phyloP scores from a whole-genome alignment of 1,140 invertebrate species.

The Lepidurus couesii region DNA sequence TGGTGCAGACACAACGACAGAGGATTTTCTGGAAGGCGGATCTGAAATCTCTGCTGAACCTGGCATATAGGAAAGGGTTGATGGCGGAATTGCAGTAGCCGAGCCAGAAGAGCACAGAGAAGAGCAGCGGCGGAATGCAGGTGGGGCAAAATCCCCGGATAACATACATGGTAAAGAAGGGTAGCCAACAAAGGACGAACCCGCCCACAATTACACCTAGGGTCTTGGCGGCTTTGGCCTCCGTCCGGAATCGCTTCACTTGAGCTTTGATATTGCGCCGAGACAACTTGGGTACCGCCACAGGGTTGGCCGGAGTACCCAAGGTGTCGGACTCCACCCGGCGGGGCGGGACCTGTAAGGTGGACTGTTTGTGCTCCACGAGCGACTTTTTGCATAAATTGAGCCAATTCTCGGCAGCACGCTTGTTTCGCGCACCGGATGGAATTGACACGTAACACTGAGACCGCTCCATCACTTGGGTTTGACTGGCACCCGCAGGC shows the following conservation, averaged over 20 bases:
- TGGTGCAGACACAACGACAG: constrained; percentile 67
- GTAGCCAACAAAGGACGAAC: constrained; percentile 88
- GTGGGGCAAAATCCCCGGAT: constrained; percentile 72
- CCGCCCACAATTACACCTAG: constrained; percentile 82
- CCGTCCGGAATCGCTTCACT: constrained; percentile 78
- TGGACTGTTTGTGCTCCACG: neutral
- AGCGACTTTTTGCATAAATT: constrained; percentile 11
- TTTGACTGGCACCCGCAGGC: constrained; percentile 44
- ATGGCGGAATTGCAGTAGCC: constrained; percentile 95
- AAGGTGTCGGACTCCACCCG: constrained; percentile 28
- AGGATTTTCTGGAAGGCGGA: constrained; percentile 87
- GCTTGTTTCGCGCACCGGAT: neutral
- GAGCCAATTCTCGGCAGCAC: constrained; percentile 5
- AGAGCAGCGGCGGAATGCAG: constrained; percentile 71
- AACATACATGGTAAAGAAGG: constrained; percentile 91
- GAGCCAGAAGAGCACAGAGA: constrained; percentile 91
- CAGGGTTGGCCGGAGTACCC: constrained; percentile 52
- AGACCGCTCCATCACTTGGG: constrained; percentile 38
- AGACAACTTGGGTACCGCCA: constrained; percentile 65
- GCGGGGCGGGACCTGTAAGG: neutral
- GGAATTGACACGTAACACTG: constrained; percentile 25
- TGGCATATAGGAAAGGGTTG: constrained; percentile 86
- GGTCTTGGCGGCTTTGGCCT: constrained; percentile 90
- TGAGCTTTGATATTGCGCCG: constrained; percentile 78
- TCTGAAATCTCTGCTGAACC: constrained; percentile 87